Evolutionary conservation across 2,888 invertebrate genomes (phyloP), one percentile per base, ranked within the genome.

Genomic region (Liodrosophila aerea): DNA sequence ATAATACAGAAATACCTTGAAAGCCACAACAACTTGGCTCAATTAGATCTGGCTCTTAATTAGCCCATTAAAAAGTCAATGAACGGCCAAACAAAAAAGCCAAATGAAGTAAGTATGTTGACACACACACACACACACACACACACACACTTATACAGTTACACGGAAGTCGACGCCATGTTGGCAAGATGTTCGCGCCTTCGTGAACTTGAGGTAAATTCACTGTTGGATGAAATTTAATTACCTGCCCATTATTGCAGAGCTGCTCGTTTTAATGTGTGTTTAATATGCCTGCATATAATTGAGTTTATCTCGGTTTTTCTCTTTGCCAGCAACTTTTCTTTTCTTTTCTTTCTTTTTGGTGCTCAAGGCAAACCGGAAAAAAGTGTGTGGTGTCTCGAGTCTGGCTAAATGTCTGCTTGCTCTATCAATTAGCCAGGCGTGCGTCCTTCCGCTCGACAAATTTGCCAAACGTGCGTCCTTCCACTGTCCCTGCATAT

Each of bases 51-150:
- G 18, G 36, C 45, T 37, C 57, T 43, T 44, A 40, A 59, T 46
- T 40, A 37, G 37, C 41, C 49, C 31, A 74, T 82, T 77, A 60
- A 33, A 53, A 63, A 82, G 83, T 63, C 78, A 75, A 77, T 54
- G 60, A 53, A 73, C 65, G 71, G 8, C 13, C 15, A n/a, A 18
- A 53, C 53, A 36, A 22, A 39, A 37, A 16, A 27, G 18, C 27
- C 30, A 18, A 53, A 64, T n/a, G 22, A 2, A 22, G 22, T 46
- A 50, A 54, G 44, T 27, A 11, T 27, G 29, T 34, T 64, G 58
- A 47, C 34, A 68, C 13, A 13, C 11, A 11, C 18, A 18, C 18
- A 33, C 22, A 41, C n/a, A 12, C 61, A 16, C 27, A 7, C 29
- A 36, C 36, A 58, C 27, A 7, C 9, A 39, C 46, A 18, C 2